Percentiles rank a stretch among this genome's conserved stretches.
Conservation (phyloP, 2,888 invertebrate species). For the Caenorhabditis doughertyi region DNA sequence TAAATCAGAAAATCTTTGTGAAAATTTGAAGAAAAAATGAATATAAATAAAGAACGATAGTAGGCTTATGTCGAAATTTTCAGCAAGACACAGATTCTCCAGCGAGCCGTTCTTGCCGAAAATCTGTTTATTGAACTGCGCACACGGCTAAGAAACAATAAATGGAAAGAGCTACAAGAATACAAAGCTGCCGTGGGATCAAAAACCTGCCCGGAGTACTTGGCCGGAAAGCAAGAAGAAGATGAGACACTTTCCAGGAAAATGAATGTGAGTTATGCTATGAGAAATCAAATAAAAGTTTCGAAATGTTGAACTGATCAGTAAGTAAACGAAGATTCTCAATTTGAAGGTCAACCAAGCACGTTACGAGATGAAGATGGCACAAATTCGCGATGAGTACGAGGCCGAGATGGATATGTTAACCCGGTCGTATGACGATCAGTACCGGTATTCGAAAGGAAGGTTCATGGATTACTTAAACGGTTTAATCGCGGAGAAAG, state of each 20-base stretch:
- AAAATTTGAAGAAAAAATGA: no score
- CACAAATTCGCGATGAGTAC: conserved; percentile 34
- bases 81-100: conserved; percentile 29
- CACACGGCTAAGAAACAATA: conserved; percentile 2
- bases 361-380: conserved; percentile 19
- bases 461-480: conserved; percentile 34
- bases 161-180: not conserved
- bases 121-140: conserved; percentile 24
- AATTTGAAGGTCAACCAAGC: conserved; percentile 22
- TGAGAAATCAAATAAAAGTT: no score
- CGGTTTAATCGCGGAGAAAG: conserved; percentile 28
- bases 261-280: conserved; percentile 8
- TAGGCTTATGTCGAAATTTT: not conserved
- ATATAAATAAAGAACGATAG: no score
- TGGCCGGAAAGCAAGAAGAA: conserved; percentile 11
- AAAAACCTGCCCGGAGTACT: conserved; percentile 9
- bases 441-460: conserved; percentile 16
- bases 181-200: not conserved
- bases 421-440: conserved; percentile 20
- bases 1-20: not conserved
- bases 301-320: not conserved
- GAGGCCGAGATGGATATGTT: conserved; percentile 37
- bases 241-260: conserved; percentile 1
- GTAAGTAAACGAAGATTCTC: no score
- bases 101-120: conserved; percentile 17